Percentiles rank a stretch among this genome's conserved stretches.
phyloP scores from a whole-genome alignment of 2,113 vertebrate species.

The Opisthocomus hoazin region DNA sequence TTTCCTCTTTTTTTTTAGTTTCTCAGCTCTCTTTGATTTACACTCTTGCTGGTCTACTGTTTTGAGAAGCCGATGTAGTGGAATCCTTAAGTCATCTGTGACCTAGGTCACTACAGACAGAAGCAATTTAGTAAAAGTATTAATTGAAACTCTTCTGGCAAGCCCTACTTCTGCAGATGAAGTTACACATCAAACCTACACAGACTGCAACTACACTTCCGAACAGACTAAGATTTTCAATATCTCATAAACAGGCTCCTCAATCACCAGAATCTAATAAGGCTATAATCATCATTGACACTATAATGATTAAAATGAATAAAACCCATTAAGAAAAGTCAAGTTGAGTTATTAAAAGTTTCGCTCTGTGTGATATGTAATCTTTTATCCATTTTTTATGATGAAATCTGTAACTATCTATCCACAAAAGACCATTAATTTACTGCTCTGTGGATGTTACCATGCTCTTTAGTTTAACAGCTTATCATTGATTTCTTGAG shows the following conservation, averaged over 20 bases:
- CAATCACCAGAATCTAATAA: constrained; percentile 94
- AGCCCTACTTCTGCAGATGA: constrained; percentile 66
- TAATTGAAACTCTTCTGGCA: constrained; percentile 75
- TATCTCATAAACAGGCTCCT: constrained; percentile 83
- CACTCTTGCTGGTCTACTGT: constrained; percentile 42
- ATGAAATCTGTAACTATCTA: constrained; percentile 91
- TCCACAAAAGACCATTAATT: constrained; percentile 88
- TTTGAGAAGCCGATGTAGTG: constrained; percentile 73
- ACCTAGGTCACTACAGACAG: constrained; percentile 78
- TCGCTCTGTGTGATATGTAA: constrained; percentile 81
- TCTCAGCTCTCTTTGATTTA: constrained; percentile 62
- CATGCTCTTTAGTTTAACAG: constrained; percentile 87
- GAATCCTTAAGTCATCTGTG: constrained; percentile 77
- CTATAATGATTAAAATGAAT: constrained; percentile 99
- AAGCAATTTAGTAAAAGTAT: constrained; percentile 76
- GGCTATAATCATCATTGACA: constrained; percentile 99
- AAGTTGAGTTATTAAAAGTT: constrained; percentile 96
- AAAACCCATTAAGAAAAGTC: constrained; percentile 99
- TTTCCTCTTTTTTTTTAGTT: neutral
- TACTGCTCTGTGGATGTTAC: constrained; percentile 85
- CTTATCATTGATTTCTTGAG: constrained; percentile 85
- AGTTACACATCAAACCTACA: constrained; percentile 76
- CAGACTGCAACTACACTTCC: constrained; percentile 62
- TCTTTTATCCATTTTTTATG: constrained; percentile 95
- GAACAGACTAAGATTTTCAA: constrained; percentile 75